phyloP scores from a whole-genome alignment of 2,113 vertebrate genomes.

The Pelecanoides urinatrix region DNA sequence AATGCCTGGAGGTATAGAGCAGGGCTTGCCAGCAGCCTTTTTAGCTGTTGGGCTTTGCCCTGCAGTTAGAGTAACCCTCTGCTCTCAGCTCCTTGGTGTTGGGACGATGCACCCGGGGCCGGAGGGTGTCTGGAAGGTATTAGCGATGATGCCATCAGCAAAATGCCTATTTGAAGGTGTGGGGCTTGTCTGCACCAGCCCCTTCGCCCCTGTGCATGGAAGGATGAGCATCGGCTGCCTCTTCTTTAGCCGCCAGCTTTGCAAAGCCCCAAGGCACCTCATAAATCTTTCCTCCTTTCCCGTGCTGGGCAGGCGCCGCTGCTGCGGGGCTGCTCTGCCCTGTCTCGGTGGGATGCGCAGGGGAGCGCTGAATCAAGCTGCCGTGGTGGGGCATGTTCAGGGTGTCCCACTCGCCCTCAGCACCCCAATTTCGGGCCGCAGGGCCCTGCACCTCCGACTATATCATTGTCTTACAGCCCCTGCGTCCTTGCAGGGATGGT shows the following conservation, averaged over 20 bases:
- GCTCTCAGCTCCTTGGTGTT: not conserved
- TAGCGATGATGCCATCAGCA: not conserved
- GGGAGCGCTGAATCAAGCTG: not conserved
- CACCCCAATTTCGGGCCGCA: not conserved
- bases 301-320: not conserved
- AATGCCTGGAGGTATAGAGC: not conserved
- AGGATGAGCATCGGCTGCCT: not conserved
- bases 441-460: not conserved
- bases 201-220: not conserved
- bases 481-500: not conserved
- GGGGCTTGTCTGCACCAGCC: not conserved
- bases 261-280: not conserved
- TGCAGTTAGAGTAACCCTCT: not conserved
- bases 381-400: not conserved
- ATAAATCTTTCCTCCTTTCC: not conserved
- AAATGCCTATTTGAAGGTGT: not conserved
- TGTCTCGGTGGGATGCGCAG: accelerated
- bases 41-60: not conserved
- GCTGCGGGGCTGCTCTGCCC: not conserved
- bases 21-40: not conserved
- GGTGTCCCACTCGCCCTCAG: accelerated
- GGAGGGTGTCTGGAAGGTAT: not conserved
- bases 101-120: accelerated
- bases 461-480: too few relatives aligned
- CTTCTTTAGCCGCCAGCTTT: not conserved